A percentile compares a stretch with the other conserved stretches of the same genome.
phyloP scores from a whole-genome alignment of 2,888 invertebrate genomes.

The Stictocephala bisonia region DNA sequence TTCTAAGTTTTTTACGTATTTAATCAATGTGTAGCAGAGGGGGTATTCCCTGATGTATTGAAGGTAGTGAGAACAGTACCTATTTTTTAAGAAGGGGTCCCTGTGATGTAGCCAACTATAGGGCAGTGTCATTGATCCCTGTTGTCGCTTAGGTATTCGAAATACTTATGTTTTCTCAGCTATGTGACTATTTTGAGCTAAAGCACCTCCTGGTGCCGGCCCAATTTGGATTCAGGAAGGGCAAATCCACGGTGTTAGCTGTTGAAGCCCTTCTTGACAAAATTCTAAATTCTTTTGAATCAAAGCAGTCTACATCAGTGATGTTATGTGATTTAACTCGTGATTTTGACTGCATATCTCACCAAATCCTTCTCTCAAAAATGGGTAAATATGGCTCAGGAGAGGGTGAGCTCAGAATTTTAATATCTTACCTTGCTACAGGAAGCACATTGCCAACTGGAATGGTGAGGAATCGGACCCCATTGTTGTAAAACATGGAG shows the following conservation, averaged over 20 bases:
- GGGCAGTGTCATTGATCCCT: neutral
- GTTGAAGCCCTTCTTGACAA: neutral
- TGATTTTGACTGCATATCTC: neutral
- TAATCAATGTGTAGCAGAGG: too few relatives aligned
- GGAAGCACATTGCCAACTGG: neutral
- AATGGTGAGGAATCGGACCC: neutral
- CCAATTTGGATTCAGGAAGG: slow-evolving; percentile 29
- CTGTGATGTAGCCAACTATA: neutral
- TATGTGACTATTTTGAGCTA: neutral
- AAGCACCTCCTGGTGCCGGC: neutral
- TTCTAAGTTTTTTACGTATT: too few relatives aligned
- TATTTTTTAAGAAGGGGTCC: neutral
- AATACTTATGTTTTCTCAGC: neutral
- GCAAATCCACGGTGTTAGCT: neutral
- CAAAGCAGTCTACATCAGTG: neutral
- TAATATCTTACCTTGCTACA: neutral
- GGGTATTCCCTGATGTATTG: neutral
- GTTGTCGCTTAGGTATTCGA: neutral
- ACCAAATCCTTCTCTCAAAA: neutral
- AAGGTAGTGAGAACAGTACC: slow-evolving; percentile 2
- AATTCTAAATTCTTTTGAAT: neutral
- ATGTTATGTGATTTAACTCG: neutral
- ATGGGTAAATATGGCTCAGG: neutral
- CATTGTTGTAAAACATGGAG: neutral
- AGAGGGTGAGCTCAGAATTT: neutral